phyloP scores from a whole-genome alignment of 2,113 vertebrate genomes.

The Microtus oregoni region DNA sequence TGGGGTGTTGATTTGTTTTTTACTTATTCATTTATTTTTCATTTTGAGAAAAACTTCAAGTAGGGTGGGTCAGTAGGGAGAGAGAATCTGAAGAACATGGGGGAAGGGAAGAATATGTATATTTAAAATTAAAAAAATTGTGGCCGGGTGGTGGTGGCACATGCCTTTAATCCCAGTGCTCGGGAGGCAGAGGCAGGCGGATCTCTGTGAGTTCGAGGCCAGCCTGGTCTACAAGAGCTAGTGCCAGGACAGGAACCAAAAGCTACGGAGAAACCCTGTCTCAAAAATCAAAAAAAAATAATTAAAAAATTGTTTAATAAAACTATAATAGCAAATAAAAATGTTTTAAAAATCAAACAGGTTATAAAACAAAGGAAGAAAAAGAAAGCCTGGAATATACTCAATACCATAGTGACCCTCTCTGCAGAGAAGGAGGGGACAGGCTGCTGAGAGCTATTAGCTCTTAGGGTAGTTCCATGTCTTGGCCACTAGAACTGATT shows the following conservation, averaged over 20 bases:
- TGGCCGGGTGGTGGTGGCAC: too few relatives aligned
- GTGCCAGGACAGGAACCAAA: too few relatives aligned
- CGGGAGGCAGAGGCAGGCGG: too few relatives aligned
- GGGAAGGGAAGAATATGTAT: too few relatives aligned
- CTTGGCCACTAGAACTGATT: neutral
- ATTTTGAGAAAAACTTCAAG: neutral
- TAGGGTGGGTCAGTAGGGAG: too few relatives aligned
- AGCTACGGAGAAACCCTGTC: too few relatives aligned
- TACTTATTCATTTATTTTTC: neutral
- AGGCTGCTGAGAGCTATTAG: neutral
- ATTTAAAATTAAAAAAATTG: neutral
- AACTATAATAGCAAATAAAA: neutral
- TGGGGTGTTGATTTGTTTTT: too few relatives aligned
- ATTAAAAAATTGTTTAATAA: neutral
- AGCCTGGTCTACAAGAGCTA: too few relatives aligned
- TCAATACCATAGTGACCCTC: neutral
- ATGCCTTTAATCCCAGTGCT: too few relatives aligned
- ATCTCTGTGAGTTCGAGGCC: too few relatives aligned
- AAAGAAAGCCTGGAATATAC: neutral
- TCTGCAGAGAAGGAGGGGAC: neutral
- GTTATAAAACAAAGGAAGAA: neutral
- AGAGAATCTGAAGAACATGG: neutral
- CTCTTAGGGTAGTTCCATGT: neutral
- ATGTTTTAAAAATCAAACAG: neutral
- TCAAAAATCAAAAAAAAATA: too few relatives aligned